These are phyloP conservation scores for Monochamus saltuarius DNA, from an alignment of 1,140 invertebrate species.

Conservation along the genomic window DNA sequence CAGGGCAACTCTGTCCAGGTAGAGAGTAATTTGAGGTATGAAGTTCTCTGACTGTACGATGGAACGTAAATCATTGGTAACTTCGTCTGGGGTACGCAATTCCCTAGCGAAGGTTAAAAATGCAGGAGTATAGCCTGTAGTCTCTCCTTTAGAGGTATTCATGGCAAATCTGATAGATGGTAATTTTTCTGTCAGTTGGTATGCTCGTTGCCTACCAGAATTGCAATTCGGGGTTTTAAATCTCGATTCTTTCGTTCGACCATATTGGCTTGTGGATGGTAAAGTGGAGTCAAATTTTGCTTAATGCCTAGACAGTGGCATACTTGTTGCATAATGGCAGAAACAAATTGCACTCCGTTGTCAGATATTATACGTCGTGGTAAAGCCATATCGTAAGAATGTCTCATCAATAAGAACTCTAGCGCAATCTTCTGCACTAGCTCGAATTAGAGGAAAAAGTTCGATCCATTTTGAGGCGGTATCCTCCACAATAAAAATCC, in stretches of 20 bases:
- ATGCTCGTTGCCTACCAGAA: conserved; percentile 48
- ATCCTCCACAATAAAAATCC: conserved; percentile 37
- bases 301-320: conserved; percentile 23
- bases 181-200: conserved; percentile 42
- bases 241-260: conserved; percentile 52
- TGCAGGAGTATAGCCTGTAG: conserved; percentile 45
- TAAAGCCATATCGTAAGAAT: conserved; percentile 47
- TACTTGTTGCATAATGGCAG: conserved; percentile 39
- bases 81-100: conserved; percentile 33
- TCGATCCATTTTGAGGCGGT: conserved; percentile 30
- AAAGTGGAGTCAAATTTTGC: conserved; percentile 40
- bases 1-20: conserved; percentile 23
- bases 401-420: conserved; percentile 43
- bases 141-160: conserved; percentile 42
- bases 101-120: conserved; percentile 49
- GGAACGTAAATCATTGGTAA: conserved; percentile 30
- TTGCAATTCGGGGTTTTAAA: conserved; percentile 49
- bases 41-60: conserved; percentile 43
- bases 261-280: conserved; percentile 51
- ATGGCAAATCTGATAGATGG: conserved; percentile 41
- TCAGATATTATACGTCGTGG: conserved; percentile 43
- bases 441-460: conserved; percentile 27
- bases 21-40: conserved; percentile 42
- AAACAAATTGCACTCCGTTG: conserved; percentile 48
- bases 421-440: conserved; percentile 45